Evolutionary conservation across 2,797 vertebrate species (phyloP), one percentile per base, ranked within the genome.

Genomic region (Microctenopoma lineatum): DNA sequence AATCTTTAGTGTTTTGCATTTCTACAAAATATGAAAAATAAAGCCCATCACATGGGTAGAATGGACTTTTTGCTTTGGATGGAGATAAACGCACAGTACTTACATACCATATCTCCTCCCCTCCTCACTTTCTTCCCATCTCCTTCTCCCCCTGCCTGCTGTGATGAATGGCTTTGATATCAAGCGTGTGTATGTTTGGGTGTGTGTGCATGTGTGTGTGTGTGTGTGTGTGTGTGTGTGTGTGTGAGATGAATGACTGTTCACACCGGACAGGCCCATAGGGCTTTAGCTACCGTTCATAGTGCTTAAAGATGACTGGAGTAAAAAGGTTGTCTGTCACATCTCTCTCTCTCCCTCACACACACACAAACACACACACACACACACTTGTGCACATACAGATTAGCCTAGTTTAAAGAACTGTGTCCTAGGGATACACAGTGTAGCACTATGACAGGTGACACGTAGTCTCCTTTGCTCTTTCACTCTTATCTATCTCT

Each of bases 271-370:
- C 84, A 85, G 81, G 70, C 83, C 92, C 79, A 9, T 62, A 52
- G 87, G 90, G 87, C 68, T 86, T 89, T 88, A 81, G 83, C 87
- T 90, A 85, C 88, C 83, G 88, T 93, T 93, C 89, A 87, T 87
- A 85, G 83, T 89, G 83, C 88, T 92, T 92, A 90, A 92, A 88
- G 84, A 90, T 91, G 90, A 91, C 92, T 89, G 66, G 74, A 81
- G 79, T 90, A 87, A 89, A 90, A 89, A 87, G 59, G 48, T 58
- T 84, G 74, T 76, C 77, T 88, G 88, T 89, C 88, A 88, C 83
- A 84, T 81, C 61, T 71, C 46, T 47, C 63, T 59, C 45, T 71
- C 41, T 29, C 26, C 16, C 51, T 41, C 53, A n/a, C 55, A 34
- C 44, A 46, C 70, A 46, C 78, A 34, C 64, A 26, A 59, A 52